Evolutionary conservation across 2,113 vertebrate species (phyloP), one percentile per base, ranked within the genome.

Genomic region (Misgurnus anguillicaudatus): DNA sequence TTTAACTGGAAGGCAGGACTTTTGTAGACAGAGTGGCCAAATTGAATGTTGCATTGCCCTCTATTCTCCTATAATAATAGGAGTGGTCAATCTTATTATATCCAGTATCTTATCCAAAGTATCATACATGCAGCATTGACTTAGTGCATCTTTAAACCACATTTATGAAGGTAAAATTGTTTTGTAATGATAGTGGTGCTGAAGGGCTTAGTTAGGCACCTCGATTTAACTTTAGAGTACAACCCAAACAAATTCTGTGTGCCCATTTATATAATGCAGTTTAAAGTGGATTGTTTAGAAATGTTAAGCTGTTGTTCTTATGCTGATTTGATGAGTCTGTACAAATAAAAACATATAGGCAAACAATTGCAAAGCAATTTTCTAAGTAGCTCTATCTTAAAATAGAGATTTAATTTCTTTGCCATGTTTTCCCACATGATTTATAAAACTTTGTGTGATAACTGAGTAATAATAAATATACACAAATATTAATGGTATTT

Each of bases 291-390:
- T 53, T 75, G 24, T 48, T 73, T 60, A 36, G 41, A 53, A 64
- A 39, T 53, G 17, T 53, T 75, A 75, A 75, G 61, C 73, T 53
- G 60, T 51, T 39, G 8, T 60, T 61, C n/a, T 75, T 21, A 19
- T 53, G 42, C 10, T 64, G 45, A 75, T 64, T 64, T 51, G 45
- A 39, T 64, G 41, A 75, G 10, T 58, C 16, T 42, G 45, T 62
- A 21, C 42, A 58, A 58, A 42, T 78, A 51, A 61, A 60, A 60
- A 69, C 42, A 42, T 13, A 39, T 39, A 38, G 36, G 3, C 10
- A 61, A 11, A 51, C 45, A 14, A 9, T 63, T 63, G 9, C 60
- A 39, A 36, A 21, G 21, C 45, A 62, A 74, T 11, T 1, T 73
- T 73, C 3, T 0, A 70, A 55, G 16, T 53, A 17, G 55, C 14